Conservation (phyloP, 1,140 invertebrate genomes). For the Varroa destructor region DNA sequence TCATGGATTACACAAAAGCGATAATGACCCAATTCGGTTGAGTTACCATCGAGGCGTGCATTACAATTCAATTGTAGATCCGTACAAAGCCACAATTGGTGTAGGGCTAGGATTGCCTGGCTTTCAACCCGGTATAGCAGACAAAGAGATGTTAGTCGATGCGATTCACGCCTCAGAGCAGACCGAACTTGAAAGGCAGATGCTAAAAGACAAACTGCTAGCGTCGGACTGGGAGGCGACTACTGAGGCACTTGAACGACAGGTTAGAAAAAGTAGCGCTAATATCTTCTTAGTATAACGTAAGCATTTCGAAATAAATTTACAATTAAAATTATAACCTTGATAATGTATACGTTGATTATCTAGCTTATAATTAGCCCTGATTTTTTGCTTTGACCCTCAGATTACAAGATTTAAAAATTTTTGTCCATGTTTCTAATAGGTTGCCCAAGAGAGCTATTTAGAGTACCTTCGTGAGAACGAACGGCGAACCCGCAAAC, state of each 20-base stretch:
- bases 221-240: constrained; percentile 88
- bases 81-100: constrained; percentile 63
- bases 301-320: too few relatives aligned
- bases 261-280: constrained; percentile 44
- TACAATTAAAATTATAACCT: too few relatives aligned
- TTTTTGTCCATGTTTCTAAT: too few relatives aligned
- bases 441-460: constrained; percentile 63
- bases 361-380: too few relatives aligned
- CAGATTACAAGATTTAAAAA: too few relatives aligned
- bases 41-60: constrained; percentile 79
- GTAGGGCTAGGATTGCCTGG: constrained; percentile 73
- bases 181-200: constrained; percentile 66
- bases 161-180: constrained; percentile 69
- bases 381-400: too few relatives aligned
- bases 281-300: too few relatives aligned
- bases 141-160: constrained; percentile 60
- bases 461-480: constrained; percentile 67
- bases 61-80: constrained; percentile 81
- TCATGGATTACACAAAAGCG: constrained; percentile 56
- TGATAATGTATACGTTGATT: too few relatives aligned
- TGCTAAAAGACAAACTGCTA: constrained; percentile 80
- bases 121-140: constrained; percentile 61
- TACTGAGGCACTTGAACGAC: constrained; percentile 77
- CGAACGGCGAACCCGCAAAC: constrained; percentile 47
- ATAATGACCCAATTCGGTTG: constrained; percentile 67